Conservation (phyloP, 2,888 invertebrate genomes). For the Erynnis tages region DNA sequence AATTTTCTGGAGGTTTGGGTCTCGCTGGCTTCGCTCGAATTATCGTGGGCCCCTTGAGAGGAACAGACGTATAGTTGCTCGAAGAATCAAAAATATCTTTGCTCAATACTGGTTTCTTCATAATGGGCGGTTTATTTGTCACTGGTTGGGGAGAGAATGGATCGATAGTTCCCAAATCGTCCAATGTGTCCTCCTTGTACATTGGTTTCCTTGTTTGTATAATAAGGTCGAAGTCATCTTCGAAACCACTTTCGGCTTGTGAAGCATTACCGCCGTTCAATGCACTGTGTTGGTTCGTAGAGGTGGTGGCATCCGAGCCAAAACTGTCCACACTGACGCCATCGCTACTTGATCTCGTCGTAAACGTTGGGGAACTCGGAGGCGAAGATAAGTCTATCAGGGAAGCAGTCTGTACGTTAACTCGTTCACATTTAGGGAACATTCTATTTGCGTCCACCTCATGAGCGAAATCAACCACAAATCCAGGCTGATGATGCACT, state of each 20-base stretch:
- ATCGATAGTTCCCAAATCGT: slow-evolving; percentile 79
- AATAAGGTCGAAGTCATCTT: slow-evolving; percentile 90
- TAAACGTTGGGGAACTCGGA: slow-evolving; percentile 88
- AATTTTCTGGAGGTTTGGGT: slow-evolving; percentile 78
- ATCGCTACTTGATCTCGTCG: slow-evolving; percentile 87
- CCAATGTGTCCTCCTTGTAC: slow-evolving; percentile 65
- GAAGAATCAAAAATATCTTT: slow-evolving; percentile 85
- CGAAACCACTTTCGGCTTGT: slow-evolving; percentile 90
- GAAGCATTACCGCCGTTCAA: slow-evolving; percentile 84
- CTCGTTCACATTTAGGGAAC: slow-evolving; percentile 73
- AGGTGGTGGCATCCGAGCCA: slow-evolving; percentile 86
- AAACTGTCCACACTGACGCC: slow-evolving; percentile 89
- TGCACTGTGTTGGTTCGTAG: slow-evolving; percentile 76
- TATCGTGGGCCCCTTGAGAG: slow-evolving; percentile 86
- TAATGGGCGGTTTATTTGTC: slow-evolving; percentile 53
- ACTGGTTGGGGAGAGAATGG: slow-evolving; percentile 78
- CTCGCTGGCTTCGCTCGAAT: slow-evolving; percentile 85
- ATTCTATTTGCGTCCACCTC: slow-evolving; percentile 63
- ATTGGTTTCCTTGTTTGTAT: slow-evolving; percentile 70
- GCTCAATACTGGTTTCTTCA: slow-evolving; percentile 79
- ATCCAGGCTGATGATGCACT: slow-evolving; percentile 43
- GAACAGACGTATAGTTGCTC: slow-evolving; percentile 67
- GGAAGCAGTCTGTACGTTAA: slow-evolving; percentile 75
- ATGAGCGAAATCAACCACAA: slow-evolving; percentile 47
- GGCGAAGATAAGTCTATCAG: slow-evolving; percentile 87